Base-by-base conservation (phyloP, 1,140 invertebrate genomes). In the Vollenhovia emeryi region DNA sequence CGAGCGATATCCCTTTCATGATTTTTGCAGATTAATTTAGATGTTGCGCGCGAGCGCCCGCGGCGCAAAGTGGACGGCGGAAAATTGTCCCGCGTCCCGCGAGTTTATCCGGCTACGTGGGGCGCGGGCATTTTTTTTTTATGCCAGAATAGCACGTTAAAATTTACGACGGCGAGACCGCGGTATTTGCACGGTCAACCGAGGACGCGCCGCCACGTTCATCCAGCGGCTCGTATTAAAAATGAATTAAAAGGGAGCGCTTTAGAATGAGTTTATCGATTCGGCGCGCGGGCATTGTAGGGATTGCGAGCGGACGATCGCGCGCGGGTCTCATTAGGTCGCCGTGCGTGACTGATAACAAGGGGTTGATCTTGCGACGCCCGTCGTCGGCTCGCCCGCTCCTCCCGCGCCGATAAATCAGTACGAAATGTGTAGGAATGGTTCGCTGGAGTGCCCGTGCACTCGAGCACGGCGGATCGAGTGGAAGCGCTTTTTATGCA, bases 21-120 rank as follows among this genome's bases (percentile, higher is more conserved):
- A 71, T 71, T 43, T 55, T 62, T 40, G 43, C 57, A 43, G n/a
- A 71, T 82, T 82, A 82, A 82, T 82, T 82, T 71, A 71, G 36
- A 82, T 57, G 50, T 43, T 45, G 62, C 30, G 9, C 15, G 76
- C 13, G 5, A 15, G 76, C 21, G 60, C 24, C 8, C 13, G 75
- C 62, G 21, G 6, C 15, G 36, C n/a, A 45, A 71, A 71, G 27
- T 27, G 66, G 48, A 59, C 66, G 64, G 68, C 15, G 13, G 15
- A 11, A 64, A 79, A 79, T 79, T 68, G 60, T 52, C 40, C 2
- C 13, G 13, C 8, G 24, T 48, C 40, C 21, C 43, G 18, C 48
- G 24, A 71, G 48, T 82, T 82, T 82, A 71, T 71, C 36, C 48
- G 11, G 11, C 24, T 59, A 57, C 24, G 18, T 24, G 36, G n/a